Conservation (phyloP, 2,113 vertebrate species). For the Coptodon bakossiorum region DNA sequence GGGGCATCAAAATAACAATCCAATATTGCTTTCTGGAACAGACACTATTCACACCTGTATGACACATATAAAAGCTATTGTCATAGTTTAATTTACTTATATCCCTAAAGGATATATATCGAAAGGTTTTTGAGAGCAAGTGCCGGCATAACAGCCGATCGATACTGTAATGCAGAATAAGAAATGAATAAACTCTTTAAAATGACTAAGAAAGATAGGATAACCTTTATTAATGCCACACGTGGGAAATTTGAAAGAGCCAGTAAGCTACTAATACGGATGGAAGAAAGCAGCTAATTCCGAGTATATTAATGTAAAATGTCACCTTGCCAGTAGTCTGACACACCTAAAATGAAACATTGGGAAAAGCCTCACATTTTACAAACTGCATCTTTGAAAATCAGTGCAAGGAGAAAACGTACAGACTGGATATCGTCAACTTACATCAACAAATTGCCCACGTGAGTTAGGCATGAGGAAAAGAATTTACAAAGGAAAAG, state of each 20-base stretch:
- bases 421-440: conserved; percentile 78
- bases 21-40: neutral
- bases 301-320: neutral
- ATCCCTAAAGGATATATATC: neutral
- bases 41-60: neutral
- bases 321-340: neutral
- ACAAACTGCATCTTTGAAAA: conserved; percentile 56
- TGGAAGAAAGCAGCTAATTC: neutral
- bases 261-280: neutral
- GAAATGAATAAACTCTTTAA: neutral
- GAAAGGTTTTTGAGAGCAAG: neutral
- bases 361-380: neutral
- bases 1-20: neutral
- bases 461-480: conserved; percentile 99
- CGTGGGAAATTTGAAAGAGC: neutral
- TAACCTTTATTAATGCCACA: neutral
- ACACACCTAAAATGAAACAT: neutral
- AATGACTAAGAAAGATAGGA: neutral
- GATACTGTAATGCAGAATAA: neutral
- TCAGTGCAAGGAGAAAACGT: conserved; percentile 63
- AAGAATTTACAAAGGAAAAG: conserved; percentile 98
- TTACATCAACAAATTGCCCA: conserved; percentile 99
- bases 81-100: neutral
- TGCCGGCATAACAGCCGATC: neutral
- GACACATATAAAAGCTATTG: neutral